Evolutionary conservation across 2,113 vertebrate species (phyloP), one percentile per base, ranked within the genome.

Genomic region (Caloenas nicobarica): DNA sequence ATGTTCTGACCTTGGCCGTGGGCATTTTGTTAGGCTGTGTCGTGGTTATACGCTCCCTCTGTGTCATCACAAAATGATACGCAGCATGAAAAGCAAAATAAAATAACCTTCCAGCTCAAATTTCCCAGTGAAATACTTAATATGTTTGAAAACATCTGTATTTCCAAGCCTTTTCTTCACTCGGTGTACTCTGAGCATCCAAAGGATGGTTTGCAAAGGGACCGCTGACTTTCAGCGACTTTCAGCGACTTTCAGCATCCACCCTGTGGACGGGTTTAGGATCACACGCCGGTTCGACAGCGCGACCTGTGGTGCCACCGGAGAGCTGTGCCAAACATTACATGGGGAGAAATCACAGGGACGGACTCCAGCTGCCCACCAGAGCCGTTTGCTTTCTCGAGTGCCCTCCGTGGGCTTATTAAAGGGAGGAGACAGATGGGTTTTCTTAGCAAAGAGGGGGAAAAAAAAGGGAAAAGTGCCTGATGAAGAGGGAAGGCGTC

Each of bases 261-360:
- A 15, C 44, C 44, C 44, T 18, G 44, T 40, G 11, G 9, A 40
- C 11, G 38, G 38, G 38, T 40, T 40, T 11, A 10, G 58, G 82
- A 26, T 42, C 70, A 19, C 28, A 2, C 23, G 6, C 3, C 0
- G 6, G 38, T 18, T 33, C 1, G 4, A 3, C 13, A 4, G 24
- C 5, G 1, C 18, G 24, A 19, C 11, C 42, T 5, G 0, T 1
- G 19, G 31, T 64, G 50, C n/a, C 54, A 12, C 26, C 3, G 3
- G 68, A 0, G 40, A 62, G 18, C 64, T n/a, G 40, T 76, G 62
- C 19, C 44, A 15, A 46, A 46, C 44, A 46, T n/a, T n/a, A n/a
- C n/a, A n/a, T n/a, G n/a, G n/a, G n/a, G n/a, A n/a, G n/a, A n/a
- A n/a, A n/a, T n/a, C n/a, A n/a, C n/a, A n/a, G n/a, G n/a, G n/a